Evolutionary conservation across 2,888 invertebrate species (phyloP), one percentile per base, ranked within the genome.

Genomic region (Epistrophe eligans): DNA sequence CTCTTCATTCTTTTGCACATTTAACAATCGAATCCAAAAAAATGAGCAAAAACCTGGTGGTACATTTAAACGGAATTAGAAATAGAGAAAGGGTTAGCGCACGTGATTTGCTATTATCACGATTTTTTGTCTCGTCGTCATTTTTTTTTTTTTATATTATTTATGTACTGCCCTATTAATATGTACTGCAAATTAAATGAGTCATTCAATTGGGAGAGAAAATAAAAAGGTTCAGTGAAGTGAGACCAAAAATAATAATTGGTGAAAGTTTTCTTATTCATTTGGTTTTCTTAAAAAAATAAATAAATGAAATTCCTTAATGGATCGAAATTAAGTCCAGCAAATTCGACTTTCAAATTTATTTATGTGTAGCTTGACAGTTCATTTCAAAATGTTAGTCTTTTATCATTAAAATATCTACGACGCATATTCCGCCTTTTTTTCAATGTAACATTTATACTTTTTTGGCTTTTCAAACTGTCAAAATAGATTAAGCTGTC

Each of bases 61-160:
- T 55, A 55, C 60, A 72, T 50, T 73, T 50, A 66, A 32, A 17
- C 24, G 40, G 13, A 9, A 40, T 55, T 40, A 15, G 40, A 50
- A 35, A 70, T 40, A 67, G 52, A 70, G 60, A 62, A 35, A 66
- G 66, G 48, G 60, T 48, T 73, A 74, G 48, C 64, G 73, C 77
- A 85, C 85, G 77, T 85, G 85, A 81, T 85, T 85, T 79, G 24
- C 62, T 40, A 70, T 81, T 74, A 79, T 85, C 85, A 85, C 81
- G 85, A 77, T 57, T 77, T 73, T 62, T 35, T 50, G 13, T 19
- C 17, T 67, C 35, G 9, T 62, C 11, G 19, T 52, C 24, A 11
- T 48, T 24, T 24, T 64, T 38, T 66, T 50, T 13, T 35, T 19
- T 50, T 35, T 35, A 1, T 40, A 50, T 67, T 35, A 67, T 50